Conservation (phyloP, 2,797 vertebrate species). For the Acanthiza pusilla region DNA sequence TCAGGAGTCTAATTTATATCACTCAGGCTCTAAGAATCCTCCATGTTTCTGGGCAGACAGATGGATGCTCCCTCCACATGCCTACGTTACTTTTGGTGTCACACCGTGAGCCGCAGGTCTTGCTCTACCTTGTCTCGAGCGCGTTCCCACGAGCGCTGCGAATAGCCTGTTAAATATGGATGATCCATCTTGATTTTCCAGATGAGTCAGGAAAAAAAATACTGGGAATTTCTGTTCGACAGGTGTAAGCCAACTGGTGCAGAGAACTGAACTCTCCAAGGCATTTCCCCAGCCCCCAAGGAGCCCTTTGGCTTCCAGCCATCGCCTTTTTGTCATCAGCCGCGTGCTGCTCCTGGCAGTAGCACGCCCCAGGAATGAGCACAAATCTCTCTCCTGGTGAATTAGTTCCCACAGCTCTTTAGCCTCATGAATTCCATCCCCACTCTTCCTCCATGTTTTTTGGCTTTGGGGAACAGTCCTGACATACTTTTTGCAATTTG, state of each 20-base stretch:
- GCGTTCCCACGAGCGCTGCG: not conserved
- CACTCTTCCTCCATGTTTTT: not conserved
- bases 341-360: not conserved
- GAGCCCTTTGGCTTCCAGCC: conserved; percentile 4
- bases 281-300: not conserved
- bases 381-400: not conserved
- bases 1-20: not conserved
- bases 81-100: not conserved
- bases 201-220: not conserved
- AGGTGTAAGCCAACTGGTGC: not conserved
- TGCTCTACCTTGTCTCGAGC: not conserved
- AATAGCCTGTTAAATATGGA: not conserved
- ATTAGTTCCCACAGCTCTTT: not conserved
- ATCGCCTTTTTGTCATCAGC: not conserved
- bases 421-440: not conserved
- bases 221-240: not conserved
- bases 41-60: not conserved
- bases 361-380: not conserved
- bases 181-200: not conserved
- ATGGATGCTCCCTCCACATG: not conserved
- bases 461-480: not conserved
- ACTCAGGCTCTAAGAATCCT: not conserved
- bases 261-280: not conserved
- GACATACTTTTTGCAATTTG: not conserved
- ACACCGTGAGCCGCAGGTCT: not conserved